Evolutionary conservation across 1,140 invertebrate species (phyloP), one percentile per base, ranked within the genome.

Genomic region (Formica exsecta): DNA sequence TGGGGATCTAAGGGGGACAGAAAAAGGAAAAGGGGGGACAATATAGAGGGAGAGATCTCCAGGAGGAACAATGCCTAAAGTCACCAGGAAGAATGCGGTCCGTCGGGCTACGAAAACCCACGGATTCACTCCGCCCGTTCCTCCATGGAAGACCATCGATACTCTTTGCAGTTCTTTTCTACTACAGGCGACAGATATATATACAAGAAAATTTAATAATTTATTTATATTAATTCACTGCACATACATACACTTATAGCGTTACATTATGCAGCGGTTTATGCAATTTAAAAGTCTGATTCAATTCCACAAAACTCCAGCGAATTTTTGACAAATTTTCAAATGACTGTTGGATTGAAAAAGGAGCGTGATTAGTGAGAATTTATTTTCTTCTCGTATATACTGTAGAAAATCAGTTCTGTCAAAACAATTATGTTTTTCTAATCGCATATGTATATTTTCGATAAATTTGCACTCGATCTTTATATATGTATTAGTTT

Each of bases 41-140:
- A 86, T 51, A 51, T 19, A 19, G 16, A 19, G 48, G 48, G 84
- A 88, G 81, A 77, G 85, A 87, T 73, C 66, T 90, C 59, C 61
- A 57, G 88, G 87, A 83, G 93, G 93, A 95, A 95, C 95, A 95
- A 95, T 95, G 94, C 94, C 94, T 93, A 88, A 90, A 91, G 92
- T 94, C 92, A 93, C 90, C 91, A 91, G 92, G 91, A 95, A 95
- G 94, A 95, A 95, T 95, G 94, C 92, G 92, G 94, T 94, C 93
- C 94, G 95, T 94, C 94, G 94, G 94, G 92, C 91, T 89, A 86
- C 91, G 79, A 66, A 84, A 81, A 91, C 85, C 81, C 87, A 91
- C 81, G 86, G 76, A 90, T 51, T 79, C 41, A 76, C 74, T 88
- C 62, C 66, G 86, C 77, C 71, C 80, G 77, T 84, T 71, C 85